phyloP scores from a whole-genome alignment of 2,888 invertebrate genomes.

The Polia nebulosa region DNA sequence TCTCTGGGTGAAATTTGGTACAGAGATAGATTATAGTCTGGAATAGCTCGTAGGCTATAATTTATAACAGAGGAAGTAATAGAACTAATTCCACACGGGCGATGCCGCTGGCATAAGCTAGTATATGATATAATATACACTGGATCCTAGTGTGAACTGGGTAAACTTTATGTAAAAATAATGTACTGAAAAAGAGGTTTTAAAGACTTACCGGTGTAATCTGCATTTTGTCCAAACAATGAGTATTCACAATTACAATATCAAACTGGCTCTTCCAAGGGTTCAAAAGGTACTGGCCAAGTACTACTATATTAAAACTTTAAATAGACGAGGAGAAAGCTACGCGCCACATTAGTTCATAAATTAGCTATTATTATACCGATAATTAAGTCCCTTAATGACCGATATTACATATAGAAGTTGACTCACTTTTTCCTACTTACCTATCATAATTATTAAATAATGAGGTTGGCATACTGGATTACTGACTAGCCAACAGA shows the following conservation, averaged over 20 bases:
- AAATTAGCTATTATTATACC: constrained; percentile 35
- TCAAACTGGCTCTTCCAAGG: constrained; percentile 33
- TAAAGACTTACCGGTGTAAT: constrained; percentile 45
- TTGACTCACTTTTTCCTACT: not conserved
- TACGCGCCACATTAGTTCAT: constrained; percentile 34
- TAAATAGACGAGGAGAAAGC: constrained; percentile 53
- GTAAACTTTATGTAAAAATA: no score
- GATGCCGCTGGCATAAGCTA: no score
- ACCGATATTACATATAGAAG: not conserved
- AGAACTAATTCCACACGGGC: no score
- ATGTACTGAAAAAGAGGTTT: not conserved
- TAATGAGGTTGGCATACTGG: not conserved
- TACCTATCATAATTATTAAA: not conserved
- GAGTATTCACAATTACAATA: constrained; percentile 7
- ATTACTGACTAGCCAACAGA: no score
- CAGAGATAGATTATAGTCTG: no score
- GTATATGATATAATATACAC: no score
- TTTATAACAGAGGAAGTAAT: no score
- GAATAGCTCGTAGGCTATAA: no score
- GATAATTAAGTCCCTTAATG: constrained; percentile 35
- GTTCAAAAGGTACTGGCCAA: constrained; percentile 42
- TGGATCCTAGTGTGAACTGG: no score
- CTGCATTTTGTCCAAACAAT: constrained; percentile 45
- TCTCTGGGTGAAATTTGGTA: no score
- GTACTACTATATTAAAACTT: constrained; percentile 46